Percentiles rank a stretch among this genome's conserved stretches.
These are phyloP conservation scores for Acanthaster planci DNA, from an alignment of 35 echinoderm and acorn worm genomes.

Conservation along the genomic window DNA sequence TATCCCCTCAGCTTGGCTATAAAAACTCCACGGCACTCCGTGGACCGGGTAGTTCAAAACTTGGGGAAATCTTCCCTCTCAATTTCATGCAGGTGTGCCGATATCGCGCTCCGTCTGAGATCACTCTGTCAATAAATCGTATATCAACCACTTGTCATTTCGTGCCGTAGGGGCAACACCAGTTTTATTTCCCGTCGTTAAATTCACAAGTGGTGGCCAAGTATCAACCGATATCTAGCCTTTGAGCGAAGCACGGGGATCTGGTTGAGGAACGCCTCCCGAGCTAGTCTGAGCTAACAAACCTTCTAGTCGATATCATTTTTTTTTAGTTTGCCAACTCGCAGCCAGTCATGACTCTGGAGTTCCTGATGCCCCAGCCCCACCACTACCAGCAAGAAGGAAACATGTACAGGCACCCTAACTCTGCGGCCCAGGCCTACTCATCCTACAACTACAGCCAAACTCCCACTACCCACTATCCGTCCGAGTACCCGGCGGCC, in stretches of 20 bases:
- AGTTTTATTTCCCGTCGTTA: constrained; percentile 31
- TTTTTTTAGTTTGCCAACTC: neutral
- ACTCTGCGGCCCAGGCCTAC: neutral
- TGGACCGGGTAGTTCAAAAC: constrained; percentile 5
- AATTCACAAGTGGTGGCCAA: neutral
- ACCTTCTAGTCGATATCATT: neutral
- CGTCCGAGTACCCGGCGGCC: neutral
- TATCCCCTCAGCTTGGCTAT: neutral
- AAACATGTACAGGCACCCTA: constrained; percentile 1
- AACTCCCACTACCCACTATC: constrained; percentile 1
- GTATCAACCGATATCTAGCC: constrained; percentile 10
- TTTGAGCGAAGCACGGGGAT: too few species aligned
- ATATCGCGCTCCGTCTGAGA: neutral
- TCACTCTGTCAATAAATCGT: constrained; percentile 29
- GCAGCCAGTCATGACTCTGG: constrained; percentile 11
- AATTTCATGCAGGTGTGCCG: constrained; percentile 10
- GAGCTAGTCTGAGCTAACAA: neutral
- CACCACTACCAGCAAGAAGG: constrained; percentile 7
- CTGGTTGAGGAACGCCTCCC: constrained; percentile 8
- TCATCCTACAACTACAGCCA: neutral
- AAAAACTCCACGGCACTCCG: neutral
- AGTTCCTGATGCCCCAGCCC: constrained; percentile 11
- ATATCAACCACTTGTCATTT: constrained; percentile 27
- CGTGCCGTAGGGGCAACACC: constrained; percentile 13
- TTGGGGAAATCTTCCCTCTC: neutral